phyloP scores from a whole-genome alignment of 2,113 vertebrate species.

The Grantiella picta region DNA sequence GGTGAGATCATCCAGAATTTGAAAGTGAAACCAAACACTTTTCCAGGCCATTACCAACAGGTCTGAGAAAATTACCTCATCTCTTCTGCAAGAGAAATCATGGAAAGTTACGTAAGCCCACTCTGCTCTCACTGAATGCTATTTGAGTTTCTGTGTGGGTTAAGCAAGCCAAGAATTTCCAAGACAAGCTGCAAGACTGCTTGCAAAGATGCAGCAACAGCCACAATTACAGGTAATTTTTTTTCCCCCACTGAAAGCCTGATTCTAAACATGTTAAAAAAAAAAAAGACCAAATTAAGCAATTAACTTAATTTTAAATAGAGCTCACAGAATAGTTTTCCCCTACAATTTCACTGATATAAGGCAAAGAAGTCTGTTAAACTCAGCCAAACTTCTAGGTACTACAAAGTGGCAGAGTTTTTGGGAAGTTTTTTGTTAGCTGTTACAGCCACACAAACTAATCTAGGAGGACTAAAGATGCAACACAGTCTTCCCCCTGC shows the following conservation, averaged over 20 bases:
- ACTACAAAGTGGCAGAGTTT: background rate
- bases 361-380: background rate
- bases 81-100: background rate
- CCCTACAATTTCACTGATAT: background rate
- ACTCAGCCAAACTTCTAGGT: background rate
- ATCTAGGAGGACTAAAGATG: background rate
- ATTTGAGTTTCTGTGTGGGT: background rate
- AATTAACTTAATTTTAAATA: background rate
- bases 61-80: background rate
- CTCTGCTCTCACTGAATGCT: background rate
- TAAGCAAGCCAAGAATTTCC: slow-evolving; percentile 15
- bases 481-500: background rate
- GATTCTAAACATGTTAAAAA: background rate
- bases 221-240: background rate
- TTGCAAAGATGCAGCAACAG: background rate
- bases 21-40: background rate
- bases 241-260: background rate
- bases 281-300: background rate
- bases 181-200: background rate
- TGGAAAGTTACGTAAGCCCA: background rate
- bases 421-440: background rate
- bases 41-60: background rate
- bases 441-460: background rate
- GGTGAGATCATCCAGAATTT: background rate
- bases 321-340: background rate